phyloP scores from a whole-genome alignment of 2,888 invertebrate genomes.

The Drosophila limbata region DNA sequence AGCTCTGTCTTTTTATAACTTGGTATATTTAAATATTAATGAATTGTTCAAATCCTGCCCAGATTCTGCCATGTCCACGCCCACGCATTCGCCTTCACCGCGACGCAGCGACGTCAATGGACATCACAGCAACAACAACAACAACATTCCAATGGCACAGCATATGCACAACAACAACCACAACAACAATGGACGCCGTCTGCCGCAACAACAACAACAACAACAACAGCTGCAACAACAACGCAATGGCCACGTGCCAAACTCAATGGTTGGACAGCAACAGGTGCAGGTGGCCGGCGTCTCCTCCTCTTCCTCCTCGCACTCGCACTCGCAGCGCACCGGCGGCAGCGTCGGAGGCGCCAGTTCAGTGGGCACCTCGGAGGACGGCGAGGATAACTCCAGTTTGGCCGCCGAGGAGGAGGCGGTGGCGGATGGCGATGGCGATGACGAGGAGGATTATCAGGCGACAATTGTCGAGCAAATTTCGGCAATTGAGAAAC shows the following conservation, averaged over 20 bases:
- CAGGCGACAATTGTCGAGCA: conserved; percentile 89
- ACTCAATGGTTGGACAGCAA: conserved; percentile 1
- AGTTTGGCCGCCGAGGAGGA: conserved; percentile 88
- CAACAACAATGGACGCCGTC: conserved; percentile 61
- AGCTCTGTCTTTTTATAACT: not conserved
- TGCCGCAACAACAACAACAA: conserved; percentile 45
- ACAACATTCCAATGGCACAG: conserved; percentile 70
- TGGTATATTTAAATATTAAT: not conserved
- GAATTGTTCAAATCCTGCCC: not conserved
- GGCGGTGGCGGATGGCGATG: conserved; percentile 91
- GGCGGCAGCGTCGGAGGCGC: conserved; percentile 85
- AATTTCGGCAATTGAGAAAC: conserved; percentile 90
- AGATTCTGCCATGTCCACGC: conserved; percentile 86
- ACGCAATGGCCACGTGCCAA: conserved; percentile 60
- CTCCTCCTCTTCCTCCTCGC: not conserved
- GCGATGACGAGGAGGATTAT: conserved; percentile 91
- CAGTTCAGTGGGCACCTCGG: conserved; percentile 89
- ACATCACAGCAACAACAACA: conserved; percentile 76
- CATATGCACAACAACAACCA: conserved; percentile 60
- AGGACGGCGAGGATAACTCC: conserved; percentile 91
- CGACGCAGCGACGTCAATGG: conserved; percentile 89
- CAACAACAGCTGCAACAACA: conserved; percentile 40
- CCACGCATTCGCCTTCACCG: conserved; percentile 88
- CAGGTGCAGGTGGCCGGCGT: conserved; percentile 7
- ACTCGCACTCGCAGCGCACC: conserved; percentile 25